Base-by-base conservation (phyloP, 2,113 vertebrate genomes). In the Okapia johnstoni region DNA sequence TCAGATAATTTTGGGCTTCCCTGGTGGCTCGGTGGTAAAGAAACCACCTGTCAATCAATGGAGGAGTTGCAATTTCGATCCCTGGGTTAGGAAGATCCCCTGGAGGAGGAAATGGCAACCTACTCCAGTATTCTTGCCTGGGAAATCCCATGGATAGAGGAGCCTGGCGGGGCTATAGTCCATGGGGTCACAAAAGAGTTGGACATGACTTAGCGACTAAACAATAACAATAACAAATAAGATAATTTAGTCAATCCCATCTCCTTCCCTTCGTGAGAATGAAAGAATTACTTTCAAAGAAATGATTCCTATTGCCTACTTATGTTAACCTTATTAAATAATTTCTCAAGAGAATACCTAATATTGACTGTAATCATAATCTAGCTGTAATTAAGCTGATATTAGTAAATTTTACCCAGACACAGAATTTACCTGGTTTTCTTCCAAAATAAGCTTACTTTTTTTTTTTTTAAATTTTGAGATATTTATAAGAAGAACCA, bases 241-340 rank as follows among this genome's bases (percentile, higher is more conserved):
- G n/a, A 40, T 91, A 76, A 85, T 84, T 87, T 90, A 85, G 70
- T 66, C 16, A 91, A 36, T 58, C 5, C 9, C 14, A 36, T 57
- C 88, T 17, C 8, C 6, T 79, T 86, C 2, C 61, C 89, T 93
- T 92, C 10, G 26, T 80, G 36, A 93, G 21, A 85, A 86, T 70
- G 79, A 86, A 84, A 81, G 16, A 54, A 81, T 79, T 96, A 15
- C 52, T 40, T 87, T 57, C 57, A 94, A 23, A 80, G 76, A 84
- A 17, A 73, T 93, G 58, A 80, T 40, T 77, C 40, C 30, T 28
- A 23, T 48, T 73, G 30, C 46, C 26, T 81, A n/a, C 58, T 94
- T 89, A 80, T 5, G 36, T 30, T 83, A 57, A 76, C 60, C 90
- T 81, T 33, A 58, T n/a, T 30, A 61, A 57, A 33, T 48, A 58